Evolutionary conservation across 30 jellyfish, hydroid and myxozoan genomes (phyloP), one percentile per base, ranked within the genome.

Genomic region (Hydra vulgaris): DNA sequence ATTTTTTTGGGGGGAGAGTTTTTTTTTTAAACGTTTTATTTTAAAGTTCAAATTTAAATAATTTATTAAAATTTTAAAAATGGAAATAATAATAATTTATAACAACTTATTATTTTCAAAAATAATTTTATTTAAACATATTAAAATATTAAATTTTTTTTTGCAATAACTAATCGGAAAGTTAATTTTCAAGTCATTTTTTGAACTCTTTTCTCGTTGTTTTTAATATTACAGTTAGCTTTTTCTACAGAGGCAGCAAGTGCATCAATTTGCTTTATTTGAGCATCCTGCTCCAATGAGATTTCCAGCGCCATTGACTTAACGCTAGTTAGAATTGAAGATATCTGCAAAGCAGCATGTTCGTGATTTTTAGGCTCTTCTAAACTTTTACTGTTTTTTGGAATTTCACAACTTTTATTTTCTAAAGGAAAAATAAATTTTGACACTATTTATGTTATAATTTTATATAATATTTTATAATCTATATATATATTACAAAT

Each of bases 301-400:
- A 87, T 84, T 70, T 86, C 96, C 21, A 79, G 23, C 24, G 97
- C 97, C 84, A 90, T 70, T 26, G 85, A 78, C 79, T 90, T 90
- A 81, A 90, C 83, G 55, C 78, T 86, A 22, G 71, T 68, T 40
- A 90, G n/a, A 15, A 89, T 90, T 15, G 86, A 72, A 24, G 94
- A 27, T 27, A 89, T 67, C 75, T 89, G 95, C 54, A 74, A 52
- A 8, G 94, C 95, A 67, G 86, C 94, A 25, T 88, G 56, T 16
- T 80, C 92, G 25, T 74, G 68, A 22, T 79, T 70, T 24, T 27
- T n/a, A n/a, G n/a, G n/a, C 76, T 55, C 79, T 85, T 74, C 80
- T 54, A 52, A 72, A 75, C 52, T 21, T 74, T 16, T 40, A 22
- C 70, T 66, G 72, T 73, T 20, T 26, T 61, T 17, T 23, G n/a